phyloP scores from a whole-genome alignment of 2,888 invertebrate genomes.

The Pollenia labialis region DNA sequence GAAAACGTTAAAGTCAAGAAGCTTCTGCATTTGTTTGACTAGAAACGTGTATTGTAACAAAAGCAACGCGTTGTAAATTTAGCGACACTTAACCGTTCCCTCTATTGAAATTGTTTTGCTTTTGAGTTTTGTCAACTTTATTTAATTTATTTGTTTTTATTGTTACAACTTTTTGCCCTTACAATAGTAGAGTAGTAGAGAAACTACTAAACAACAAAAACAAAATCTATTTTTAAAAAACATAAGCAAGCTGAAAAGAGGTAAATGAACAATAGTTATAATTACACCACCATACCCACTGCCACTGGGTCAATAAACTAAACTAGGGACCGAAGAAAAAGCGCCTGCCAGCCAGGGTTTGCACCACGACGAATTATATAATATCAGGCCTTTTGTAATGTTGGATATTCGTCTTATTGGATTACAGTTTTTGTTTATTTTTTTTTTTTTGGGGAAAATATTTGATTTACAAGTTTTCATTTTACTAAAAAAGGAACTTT shows the following conservation, averaged over 20 bases:
- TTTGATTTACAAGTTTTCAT: too few relatives aligned
- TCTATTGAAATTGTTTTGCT: slow-evolving; percentile 22
- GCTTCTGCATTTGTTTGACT: too few relatives aligned
- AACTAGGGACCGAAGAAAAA: not conserved
- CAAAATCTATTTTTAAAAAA: not conserved
- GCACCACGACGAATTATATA: too few relatives aligned
- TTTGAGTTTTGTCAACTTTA: not conserved
- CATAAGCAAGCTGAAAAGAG: not conserved
- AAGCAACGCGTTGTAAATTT: too few relatives aligned
- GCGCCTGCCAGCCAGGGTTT: not conserved
- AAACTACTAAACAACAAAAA: not conserved
- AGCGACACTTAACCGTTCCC: not conserved
- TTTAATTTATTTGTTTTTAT: slow-evolving; percentile 16
- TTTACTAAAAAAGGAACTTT: too few relatives aligned
- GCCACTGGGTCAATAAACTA: not conserved
- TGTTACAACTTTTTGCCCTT: not conserved
- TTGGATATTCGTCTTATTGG: too few relatives aligned
- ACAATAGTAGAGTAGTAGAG: too few relatives aligned
- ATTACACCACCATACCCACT: not conserved
- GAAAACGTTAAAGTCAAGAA: too few relatives aligned
- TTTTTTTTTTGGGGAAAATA: too few relatives aligned
- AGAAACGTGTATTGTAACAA: too few relatives aligned
- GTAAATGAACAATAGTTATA: slow-evolving; percentile 11
- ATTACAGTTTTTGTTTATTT: too few relatives aligned
- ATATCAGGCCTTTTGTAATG: too few relatives aligned